Base-by-base conservation (phyloP, 2,888 invertebrate genomes). In the Neuroscelio doddi region DNA sequence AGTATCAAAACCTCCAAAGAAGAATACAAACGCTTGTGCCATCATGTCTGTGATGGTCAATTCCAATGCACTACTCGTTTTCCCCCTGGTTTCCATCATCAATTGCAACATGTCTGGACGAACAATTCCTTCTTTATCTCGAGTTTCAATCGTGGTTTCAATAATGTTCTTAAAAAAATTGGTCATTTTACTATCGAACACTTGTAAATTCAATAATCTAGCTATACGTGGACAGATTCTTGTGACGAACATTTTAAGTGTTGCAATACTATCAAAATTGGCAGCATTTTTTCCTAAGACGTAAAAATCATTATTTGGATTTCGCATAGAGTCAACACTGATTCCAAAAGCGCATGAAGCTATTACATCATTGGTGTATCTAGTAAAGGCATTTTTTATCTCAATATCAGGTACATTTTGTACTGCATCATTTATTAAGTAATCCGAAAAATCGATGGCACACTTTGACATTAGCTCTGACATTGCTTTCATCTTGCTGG, bases 31-130 rank as follows among this genome's bases (percentile, higher is more conserved):
- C 0, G 87, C 87, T 72, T 88, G 87, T 0, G 87, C 85, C 0
- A 85, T 74, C 15, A 88, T 77, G 24, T 87, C 86, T 0, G 77
- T 73, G 12, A 73, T 44, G 0, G 58, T 64, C n/a, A 78, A 41
- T 2, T 72, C 56, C 61, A 1, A 49, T 53, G 0, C 59, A 67
- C 0, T 3, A 1, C 49, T 55, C 5, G 49, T 45, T 4, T 64
- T 73, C 64, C 65, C 0, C 51, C 75, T 67, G 0, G 77, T 77
- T 49, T 89, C 87, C 85, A 89, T 85, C 42, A 89, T 75, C 12
- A 89, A 70, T 52, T 89, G 87, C 7, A 89, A 85, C 87, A 89
- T 87, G 65, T 89, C 89, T 0, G 87, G 87, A 50, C 89, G 75
- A 3, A 85, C 49, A 17, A 78, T 74, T 0, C 68, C 68, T 0